These are phyloP conservation scores for Scaptomyza flava DNA, from an alignment of 2,888 invertebrate genomes.

Conservation along the genomic window DNA sequence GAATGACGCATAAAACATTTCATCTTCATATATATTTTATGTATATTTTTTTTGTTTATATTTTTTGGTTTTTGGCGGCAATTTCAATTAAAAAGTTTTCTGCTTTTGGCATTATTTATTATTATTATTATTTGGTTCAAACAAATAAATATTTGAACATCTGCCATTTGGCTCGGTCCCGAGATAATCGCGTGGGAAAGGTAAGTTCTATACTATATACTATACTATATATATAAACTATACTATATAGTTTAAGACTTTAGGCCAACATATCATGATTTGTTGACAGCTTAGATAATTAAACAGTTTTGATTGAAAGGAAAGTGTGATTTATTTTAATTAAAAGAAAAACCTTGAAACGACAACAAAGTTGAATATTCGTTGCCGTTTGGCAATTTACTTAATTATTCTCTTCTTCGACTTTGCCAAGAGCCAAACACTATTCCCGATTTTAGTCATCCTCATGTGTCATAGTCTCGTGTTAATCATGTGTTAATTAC, in stretches of 20 bases:
- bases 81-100: too few relatives aligned
- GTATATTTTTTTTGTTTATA: too few relatives aligned
- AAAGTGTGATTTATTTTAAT: background rate
- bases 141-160: slow-evolving; percentile 47
- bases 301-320: background rate
- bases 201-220: slow-evolving; percentile 56
- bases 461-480: slow-evolving; percentile 27
- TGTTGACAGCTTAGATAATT: background rate
- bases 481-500: slow-evolving; percentile 68
- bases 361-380: slow-evolving; percentile 6
- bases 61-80: too few relatives aligned
- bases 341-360: background rate
- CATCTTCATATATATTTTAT: too few relatives aligned
- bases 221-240: too few relatives aligned
- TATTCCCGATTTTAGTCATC: background rate
- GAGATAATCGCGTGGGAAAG: slow-evolving; percentile 58
- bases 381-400: too few relatives aligned
- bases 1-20: slow-evolving; percentile 16
- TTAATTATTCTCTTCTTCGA: too few relatives aligned
- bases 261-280: background rate
- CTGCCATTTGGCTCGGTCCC: slow-evolving; percentile 52
- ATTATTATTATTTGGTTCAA: background rate
- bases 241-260: slow-evolving; percentile 4
- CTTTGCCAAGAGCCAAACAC: background rate
- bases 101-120: too few relatives aligned